Percentiles rank a stretch among this genome's conserved stretches.
These are phyloP conservation scores for Tonatia bakeri DNA, from an alignment of 2,113 vertebrate genomes.

Conservation along the genomic window DNA sequence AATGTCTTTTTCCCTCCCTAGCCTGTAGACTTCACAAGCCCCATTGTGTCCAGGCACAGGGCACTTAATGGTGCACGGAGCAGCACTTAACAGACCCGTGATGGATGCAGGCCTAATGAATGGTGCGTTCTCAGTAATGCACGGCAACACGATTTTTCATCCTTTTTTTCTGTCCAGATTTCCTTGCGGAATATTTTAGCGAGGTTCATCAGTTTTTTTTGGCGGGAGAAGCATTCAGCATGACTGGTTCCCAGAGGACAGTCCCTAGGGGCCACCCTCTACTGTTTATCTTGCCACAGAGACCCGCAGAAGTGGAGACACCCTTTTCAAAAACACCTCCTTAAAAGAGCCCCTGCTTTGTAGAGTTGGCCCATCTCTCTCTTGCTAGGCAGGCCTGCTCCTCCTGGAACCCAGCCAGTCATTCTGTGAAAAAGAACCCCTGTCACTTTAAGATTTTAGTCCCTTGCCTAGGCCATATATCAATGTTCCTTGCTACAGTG, in stretches of 20 bases:
- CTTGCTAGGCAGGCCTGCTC: background rate
- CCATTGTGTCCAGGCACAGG: background rate
- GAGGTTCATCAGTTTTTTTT: slow-evolving; percentile 6
- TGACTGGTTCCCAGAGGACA: background rate
- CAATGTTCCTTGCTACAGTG: slow-evolving; percentile 82
- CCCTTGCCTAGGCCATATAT: slow-evolving; percentile 83
- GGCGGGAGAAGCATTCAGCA: background rate
- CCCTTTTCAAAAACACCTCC: slow-evolving; percentile 35
- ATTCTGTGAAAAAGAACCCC: slow-evolving; percentile 52
- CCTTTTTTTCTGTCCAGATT: background rate
- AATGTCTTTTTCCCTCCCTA: background rate
- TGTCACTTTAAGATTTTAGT: slow-evolving; percentile 74
- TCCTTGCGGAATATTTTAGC: background rate
- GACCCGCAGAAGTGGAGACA: slow-evolving; percentile 9
- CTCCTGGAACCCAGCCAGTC: slow-evolving; percentile 9
- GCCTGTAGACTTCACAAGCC: background rate
- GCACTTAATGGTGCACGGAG: background rate
- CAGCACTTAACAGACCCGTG: background rate
- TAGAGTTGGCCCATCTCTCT: background rate
- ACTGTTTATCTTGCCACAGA: slow-evolving; percentile 34
- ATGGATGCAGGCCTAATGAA: background rate
- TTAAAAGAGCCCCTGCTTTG: background rate
- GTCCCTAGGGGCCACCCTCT: background rate
- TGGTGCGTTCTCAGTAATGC: background rate
- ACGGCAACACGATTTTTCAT: background rate